Evolutionary conservation across 1,140 invertebrate species (phyloP).

Genomic region (Maniola jurtina): DNA sequence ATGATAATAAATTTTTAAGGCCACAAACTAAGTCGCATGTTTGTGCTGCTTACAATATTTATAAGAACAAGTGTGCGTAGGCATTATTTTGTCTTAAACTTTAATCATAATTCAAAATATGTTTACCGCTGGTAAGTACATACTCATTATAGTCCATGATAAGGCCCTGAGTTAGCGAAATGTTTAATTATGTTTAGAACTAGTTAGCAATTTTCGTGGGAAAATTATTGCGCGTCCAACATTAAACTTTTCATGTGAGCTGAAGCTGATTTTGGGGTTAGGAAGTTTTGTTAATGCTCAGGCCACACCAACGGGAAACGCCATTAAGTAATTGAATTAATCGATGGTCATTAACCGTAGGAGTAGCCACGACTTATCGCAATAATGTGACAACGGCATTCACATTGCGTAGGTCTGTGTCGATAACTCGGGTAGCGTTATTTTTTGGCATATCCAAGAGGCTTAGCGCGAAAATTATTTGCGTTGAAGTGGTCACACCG

Average conservation of each 20-base stretch:
- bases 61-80: conserved; percentile 3
- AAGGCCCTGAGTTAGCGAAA: conserved; percentile 24
- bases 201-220: conserved; percentile 25
- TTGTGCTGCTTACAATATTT: background rate
- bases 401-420: no score
- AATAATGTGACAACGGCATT: no score
- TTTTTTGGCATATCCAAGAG: no score
- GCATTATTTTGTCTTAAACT: conserved; percentile 23
- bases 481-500: no score
- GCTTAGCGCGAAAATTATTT: no score
- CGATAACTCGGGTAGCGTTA: no score
- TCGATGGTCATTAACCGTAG: no score
- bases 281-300: background rate
- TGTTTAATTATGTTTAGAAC: conserved; percentile 28
- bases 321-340: no score
- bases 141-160: conserved; percentile 22
- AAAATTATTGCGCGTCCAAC: conserved; percentile 25
- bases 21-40: conserved; percentile 11
- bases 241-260: conserved; percentile 24
- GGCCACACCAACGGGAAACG: no score
- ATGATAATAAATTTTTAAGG: no score
- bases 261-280: conserved; percentile 14
- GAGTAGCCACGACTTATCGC: no score
- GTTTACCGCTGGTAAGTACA: conserved; percentile 19
- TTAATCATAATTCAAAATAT: conserved; percentile 24